Conservation (phyloP, 2,797 vertebrate species). For the Gouania willdenowi region DNA sequence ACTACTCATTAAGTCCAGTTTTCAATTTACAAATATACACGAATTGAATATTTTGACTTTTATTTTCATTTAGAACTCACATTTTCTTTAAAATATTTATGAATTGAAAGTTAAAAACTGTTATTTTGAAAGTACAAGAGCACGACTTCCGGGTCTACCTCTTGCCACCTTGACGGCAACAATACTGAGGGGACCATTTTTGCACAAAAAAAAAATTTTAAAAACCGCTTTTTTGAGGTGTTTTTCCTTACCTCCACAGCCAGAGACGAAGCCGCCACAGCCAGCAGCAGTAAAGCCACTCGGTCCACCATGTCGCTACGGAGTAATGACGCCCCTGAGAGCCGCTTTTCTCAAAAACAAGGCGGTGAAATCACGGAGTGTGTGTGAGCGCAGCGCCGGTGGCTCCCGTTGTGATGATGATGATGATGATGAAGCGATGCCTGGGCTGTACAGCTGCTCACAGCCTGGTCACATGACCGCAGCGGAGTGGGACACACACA, state of each 20-base stretch:
- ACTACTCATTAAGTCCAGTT: no score
- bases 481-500: conserved; percentile 30
- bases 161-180: conserved; percentile 12
- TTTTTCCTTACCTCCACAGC: conserved; percentile 70
- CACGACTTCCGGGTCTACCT: conserved; percentile 30
- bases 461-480: conserved; percentile 72
- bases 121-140: background rate
- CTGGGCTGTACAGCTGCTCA: conserved; percentile 69
- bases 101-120: no score
- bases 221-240: no score
- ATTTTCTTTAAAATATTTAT: no score
- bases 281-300: conserved; percentile 63
- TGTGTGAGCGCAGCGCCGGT: conserved; percentile 16
- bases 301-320: conserved; percentile 62
- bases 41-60: no score
- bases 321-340: conserved; percentile 20
- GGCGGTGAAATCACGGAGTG: no score
- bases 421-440: conserved; percentile 56
- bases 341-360: conserved; percentile 1
- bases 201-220: background rate
- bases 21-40: no score
- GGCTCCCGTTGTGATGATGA: conserved; percentile 61
- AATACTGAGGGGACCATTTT: conserved; percentile 35
- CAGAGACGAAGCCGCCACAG: conserved; percentile 48
- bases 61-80: no score